Conservation (phyloP, 2,797 vertebrate species). For the Pelodytes ibericus region DNA sequence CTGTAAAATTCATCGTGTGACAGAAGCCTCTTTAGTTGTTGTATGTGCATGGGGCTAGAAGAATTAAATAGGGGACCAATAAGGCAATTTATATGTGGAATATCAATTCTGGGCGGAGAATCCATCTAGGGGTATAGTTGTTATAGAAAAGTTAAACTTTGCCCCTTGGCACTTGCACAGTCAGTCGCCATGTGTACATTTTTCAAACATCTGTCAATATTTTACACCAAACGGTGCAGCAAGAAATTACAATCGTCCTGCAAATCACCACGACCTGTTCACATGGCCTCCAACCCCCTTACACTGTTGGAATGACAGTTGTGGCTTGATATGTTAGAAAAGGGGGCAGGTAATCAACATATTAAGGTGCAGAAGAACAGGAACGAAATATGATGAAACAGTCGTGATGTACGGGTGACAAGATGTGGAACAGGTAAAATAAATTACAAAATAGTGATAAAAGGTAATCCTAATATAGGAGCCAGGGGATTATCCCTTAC, state of each 20-base stretch:
- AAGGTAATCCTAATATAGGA: slow-evolving; percentile 48
- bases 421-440: too few relatives aligned
- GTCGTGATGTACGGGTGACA: too few relatives aligned
- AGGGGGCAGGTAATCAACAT: too few relatives aligned
- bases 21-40: not conserved
- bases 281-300: not conserved
- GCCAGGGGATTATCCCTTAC: slow-evolving; percentile 22
- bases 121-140: slow-evolving; percentile 22
- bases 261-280: not conserved
- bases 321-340: too few relatives aligned
- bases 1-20: not conserved
- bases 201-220: not conserved
- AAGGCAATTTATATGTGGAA: slow-evolving; percentile 47
- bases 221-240: too few relatives aligned
- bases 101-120: slow-evolving; percentile 24
- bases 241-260: not conserved
- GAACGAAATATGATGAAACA: not conserved
- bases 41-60: not conserved
- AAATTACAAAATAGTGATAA: too few relatives aligned
- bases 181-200: slow-evolving; percentile 24
- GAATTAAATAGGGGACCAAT: slow-evolving; percentile 1
- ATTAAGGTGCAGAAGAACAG: not conserved
- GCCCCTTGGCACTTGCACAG: slow-evolving; percentile 20
- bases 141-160: slow-evolving; percentile 20
- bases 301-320: not conserved